Conservation (phyloP, 2,113 vertebrate genomes). For the Hymenochirus boettgeri region DNA sequence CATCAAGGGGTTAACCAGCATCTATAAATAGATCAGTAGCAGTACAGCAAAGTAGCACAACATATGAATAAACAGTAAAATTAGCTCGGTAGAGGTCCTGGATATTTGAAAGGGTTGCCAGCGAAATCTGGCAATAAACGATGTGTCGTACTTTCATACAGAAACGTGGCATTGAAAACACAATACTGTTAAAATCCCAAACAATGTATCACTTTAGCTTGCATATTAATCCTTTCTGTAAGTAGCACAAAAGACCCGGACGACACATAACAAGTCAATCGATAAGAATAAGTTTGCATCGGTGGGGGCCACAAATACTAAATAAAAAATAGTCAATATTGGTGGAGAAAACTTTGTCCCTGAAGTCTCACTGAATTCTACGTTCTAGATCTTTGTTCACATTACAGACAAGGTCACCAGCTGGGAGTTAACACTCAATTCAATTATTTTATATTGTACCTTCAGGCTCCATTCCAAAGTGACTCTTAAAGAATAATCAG, state of each 20-base stretch:
- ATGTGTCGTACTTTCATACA: background rate
- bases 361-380: constrained; percentile 50
- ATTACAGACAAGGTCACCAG: constrained; percentile 63
- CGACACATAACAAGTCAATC: constrained; percentile 17
- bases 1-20: background rate
- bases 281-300: constrained; percentile 44
- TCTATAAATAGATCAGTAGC: constrained; percentile 6
- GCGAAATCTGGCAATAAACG: constrained; percentile 5
- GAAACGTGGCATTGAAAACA: constrained; percentile 4
- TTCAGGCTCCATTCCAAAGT: constrained; percentile 64
- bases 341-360: constrained; percentile 47
- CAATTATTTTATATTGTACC: constrained; percentile 70
- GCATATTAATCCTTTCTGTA: constrained; percentile 1
- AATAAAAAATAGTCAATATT: constrained; percentile 37
- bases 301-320: constrained; percentile 20
- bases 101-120: constrained; percentile 12
- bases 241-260: background rate
- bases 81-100: constrained; percentile 17
- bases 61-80: constrained; percentile 10
- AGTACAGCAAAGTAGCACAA: constrained; percentile 2
- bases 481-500: constrained; percentile 68
- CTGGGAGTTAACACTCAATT: constrained; percentile 61
- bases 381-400: constrained; percentile 54
- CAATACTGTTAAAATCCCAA: constrained; percentile 8
- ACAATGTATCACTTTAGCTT: constrained; percentile 4